Percentiles rank a stretch among this genome's conserved stretches.
Conservation (phyloP, 1,140 invertebrate genomes). For the Heterodera carotae region DNA sequence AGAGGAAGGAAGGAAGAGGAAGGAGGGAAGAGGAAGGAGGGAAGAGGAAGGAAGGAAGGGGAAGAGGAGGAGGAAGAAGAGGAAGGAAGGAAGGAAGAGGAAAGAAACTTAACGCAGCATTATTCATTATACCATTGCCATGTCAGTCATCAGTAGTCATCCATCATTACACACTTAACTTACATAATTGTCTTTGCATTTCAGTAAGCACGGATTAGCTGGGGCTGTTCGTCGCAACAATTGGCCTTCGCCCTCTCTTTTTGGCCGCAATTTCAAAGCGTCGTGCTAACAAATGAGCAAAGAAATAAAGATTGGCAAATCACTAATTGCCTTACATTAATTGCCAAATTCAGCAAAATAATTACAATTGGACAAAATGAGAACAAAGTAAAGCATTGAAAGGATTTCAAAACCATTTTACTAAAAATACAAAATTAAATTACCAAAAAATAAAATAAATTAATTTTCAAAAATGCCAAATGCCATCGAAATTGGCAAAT, state of each 20-base stretch:
- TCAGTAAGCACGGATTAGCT: constrained; percentile 23
- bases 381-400: background rate
- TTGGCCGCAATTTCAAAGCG: background rate
- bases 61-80: too few species aligned
- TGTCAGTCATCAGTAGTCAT: too few species aligned
- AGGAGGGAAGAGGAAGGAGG: too few species aligned
- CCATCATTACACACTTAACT: background rate
- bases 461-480: background rate
- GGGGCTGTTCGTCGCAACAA: background rate
- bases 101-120: too few species aligned
- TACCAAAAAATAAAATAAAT: background rate
- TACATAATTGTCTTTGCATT: constrained; percentile 28
- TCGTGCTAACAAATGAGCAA: background rate
- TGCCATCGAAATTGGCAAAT: background rate
- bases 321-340: background rate
- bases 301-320: background rate
- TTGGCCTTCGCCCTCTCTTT: background rate
- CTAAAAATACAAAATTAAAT: background rate
- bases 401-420: background rate
- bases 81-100: too few species aligned
- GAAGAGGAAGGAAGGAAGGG: too few species aligned
- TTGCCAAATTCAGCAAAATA: background rate
- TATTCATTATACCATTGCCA: too few species aligned
- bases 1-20: too few species aligned
- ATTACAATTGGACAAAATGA: background rate